These are phyloP conservation scores for Macrosteles quadrilineatus DNA, from an alignment of 1,140 invertebrate genomes.

Conservation along the genomic window DNA sequence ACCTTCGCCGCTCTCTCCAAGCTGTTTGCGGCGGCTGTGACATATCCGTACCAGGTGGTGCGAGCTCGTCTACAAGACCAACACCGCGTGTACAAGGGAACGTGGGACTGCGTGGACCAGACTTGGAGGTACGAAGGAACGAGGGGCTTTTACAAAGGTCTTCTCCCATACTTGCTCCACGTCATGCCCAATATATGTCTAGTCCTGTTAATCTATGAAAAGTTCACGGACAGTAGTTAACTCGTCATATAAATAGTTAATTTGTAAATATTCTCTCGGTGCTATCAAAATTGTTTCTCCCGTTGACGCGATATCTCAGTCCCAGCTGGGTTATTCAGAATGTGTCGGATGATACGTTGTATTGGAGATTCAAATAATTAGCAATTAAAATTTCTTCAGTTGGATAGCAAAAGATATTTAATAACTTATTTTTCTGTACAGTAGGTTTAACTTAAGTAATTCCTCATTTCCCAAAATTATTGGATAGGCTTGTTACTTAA, in stretches of 20 bases:
- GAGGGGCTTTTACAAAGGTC: conserved; percentile 95
- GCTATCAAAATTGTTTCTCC: neutral
- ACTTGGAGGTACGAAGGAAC: conserved; percentile 92
- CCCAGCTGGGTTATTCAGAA: too few species aligned
- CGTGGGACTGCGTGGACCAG: conserved; percentile 80
- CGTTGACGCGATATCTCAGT: too few species aligned
- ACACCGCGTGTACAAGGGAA: conserved; percentile 82
- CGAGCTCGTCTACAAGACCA: conserved; percentile 96
- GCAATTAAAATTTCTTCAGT: too few species aligned
- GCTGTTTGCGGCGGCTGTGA: conserved; percentile 86
- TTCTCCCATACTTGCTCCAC: conserved; percentile 90
- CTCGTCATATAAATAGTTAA: neutral
- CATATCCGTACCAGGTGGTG: conserved; percentile 97
- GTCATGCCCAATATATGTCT: conserved; percentile 97
- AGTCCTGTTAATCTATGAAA: conserved; percentile 97
- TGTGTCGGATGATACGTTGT: neutral
- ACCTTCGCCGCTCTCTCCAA: conserved; percentile 94
- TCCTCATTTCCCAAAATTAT: too few species aligned
- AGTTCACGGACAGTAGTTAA: conserved; percentile 63
- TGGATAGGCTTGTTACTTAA: too few species aligned
- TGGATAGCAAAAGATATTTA: too few species aligned
- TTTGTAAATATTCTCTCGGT: conserved; percentile 12
- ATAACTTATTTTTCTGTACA: too few species aligned
- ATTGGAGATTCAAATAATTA: neutral
- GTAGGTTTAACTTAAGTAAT: too few species aligned